A percentile compares a stretch with the other conserved stretches of the same genome.
These are phyloP conservation scores for Drosophila paulistorum DNA, from an alignment of 1,140 invertebrate species.

Conservation along the genomic window DNA sequence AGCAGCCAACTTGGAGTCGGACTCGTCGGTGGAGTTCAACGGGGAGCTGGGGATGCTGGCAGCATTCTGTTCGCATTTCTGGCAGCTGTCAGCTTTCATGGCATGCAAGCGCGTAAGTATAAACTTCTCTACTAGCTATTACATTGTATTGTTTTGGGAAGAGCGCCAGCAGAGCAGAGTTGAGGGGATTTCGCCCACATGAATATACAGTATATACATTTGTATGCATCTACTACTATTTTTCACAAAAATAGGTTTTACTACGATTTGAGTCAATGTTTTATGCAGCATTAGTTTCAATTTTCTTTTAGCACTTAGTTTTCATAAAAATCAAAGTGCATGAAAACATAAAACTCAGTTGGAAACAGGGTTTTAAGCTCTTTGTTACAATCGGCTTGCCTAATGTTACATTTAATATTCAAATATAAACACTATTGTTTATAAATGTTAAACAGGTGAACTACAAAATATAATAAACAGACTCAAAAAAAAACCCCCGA, in stretches of 20 bases:
- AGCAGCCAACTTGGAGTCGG: conserved; percentile 10
- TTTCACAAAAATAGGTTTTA: background rate
- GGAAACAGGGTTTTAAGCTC: background rate
- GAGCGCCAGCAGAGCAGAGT: background rate
- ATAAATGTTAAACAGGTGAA: too few species aligned
- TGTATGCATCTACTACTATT: background rate
- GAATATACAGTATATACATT: background rate
- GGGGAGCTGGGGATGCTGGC: conserved; percentile 46
- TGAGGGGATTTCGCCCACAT: background rate
- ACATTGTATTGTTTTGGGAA: conserved; percentile 4
- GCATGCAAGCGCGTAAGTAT: conserved; percentile 71
- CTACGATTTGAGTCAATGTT: background rate
- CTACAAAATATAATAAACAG: too few species aligned
- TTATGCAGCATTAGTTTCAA: background rate
- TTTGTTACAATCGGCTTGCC: too few species aligned
- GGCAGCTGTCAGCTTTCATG: conserved; percentile 77
- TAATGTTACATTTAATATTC: too few species aligned
- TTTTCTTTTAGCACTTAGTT: background rate
- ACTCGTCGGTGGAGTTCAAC: conserved; percentile 20
- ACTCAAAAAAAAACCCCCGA: too few species aligned
- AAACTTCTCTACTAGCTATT: conserved; percentile 66
- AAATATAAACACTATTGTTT: too few species aligned
- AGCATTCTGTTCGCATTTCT: conserved; percentile 71
- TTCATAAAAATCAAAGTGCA: background rate
- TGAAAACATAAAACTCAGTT: background rate